phyloP scores from a whole-genome alignment of 2,113 vertebrate species.

The Notothenia coriiceps region DNA sequence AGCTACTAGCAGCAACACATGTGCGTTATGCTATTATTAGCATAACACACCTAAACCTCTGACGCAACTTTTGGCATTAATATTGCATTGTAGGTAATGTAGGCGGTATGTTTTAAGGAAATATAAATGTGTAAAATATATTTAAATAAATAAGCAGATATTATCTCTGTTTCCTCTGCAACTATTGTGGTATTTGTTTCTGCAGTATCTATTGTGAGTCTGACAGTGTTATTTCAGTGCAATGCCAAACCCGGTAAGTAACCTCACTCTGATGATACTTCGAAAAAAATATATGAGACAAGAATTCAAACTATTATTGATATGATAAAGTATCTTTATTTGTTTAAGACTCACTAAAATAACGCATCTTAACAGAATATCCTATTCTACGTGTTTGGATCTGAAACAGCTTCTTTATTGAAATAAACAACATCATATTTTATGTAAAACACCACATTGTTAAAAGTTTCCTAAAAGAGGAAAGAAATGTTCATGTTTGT shows the following conservation, averaged over 20 bases:
- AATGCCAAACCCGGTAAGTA: neutral
- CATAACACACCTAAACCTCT: neutral
- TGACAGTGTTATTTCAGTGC: neutral
- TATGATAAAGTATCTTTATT: constrained; percentile 77
- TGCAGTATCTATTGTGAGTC: neutral
- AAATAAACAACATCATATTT: constrained; percentile 69
- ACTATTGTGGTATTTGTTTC: neutral
- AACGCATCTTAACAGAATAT: constrained; percentile 70
- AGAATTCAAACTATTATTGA: constrained; percentile 33
- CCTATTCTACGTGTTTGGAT: constrained; percentile 53
- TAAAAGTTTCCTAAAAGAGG: constrained; percentile 72
- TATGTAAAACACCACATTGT: constrained; percentile 75
- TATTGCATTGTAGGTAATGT: neutral
- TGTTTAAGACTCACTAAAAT: constrained; percentile 72
- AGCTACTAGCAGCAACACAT: neutral
- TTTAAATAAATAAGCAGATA: no score
- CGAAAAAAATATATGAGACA: constrained; percentile 3
- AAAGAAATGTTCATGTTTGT: constrained; percentile 50
- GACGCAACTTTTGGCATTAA: neutral
- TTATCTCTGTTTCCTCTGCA: neutral
- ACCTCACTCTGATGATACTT: neutral
- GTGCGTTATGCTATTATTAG: no score
- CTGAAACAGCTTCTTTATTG: constrained; percentile 68
- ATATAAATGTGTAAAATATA: no score
- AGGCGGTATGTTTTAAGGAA: neutral